A percentile compares a stretch with the other conserved stretches of the same genome.
Conservation (phyloP, 2,888 invertebrate species). For the Ormia ochracea region DNA sequence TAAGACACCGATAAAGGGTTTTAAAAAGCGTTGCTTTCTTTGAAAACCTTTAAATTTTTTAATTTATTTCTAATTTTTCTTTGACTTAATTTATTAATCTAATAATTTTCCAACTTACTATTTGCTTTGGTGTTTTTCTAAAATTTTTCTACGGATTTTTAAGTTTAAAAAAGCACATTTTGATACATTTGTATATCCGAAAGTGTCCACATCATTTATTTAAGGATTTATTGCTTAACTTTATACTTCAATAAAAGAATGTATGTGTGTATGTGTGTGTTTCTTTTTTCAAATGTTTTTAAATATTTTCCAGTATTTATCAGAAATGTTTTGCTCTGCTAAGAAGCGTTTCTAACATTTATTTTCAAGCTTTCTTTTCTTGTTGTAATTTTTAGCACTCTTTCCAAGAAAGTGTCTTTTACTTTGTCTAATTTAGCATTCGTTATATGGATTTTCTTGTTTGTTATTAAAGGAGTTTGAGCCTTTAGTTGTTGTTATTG, state of each 20-base stretch:
- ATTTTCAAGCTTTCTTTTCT: not conserved
- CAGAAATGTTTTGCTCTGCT: slow-evolving; percentile 6
- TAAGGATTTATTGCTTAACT: not conserved
- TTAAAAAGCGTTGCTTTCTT: too few species aligned
- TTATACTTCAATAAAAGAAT: too few species aligned
- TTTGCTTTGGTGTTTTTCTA: not conserved
- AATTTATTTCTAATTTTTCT: not conserved
- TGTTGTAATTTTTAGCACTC: not conserved
- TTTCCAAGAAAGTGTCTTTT: slow-evolving; percentile 1
- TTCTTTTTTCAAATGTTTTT: too few species aligned
- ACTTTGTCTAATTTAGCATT: not conserved
- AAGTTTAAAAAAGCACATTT: slow-evolving; percentile 31
- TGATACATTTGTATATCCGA: slow-evolving; percentile 3
- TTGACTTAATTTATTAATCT: not conserved
- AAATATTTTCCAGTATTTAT: not conserved
- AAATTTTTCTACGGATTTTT: slow-evolving; percentile 21
- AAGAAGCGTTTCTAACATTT: not conserved
- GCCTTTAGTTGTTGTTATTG: not conserved
- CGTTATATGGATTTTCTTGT: not conserved
- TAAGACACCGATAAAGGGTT: too few species aligned
- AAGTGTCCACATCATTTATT: slow-evolving; percentile 6
- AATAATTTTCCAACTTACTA: slow-evolving; percentile 15
- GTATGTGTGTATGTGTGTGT: too few species aligned
- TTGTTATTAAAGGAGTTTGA: not conserved
- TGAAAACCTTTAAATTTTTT: not conserved